Evolutionary conservation across 92 coral and sea anemone species (phyloP), one percentile per base, ranked within the genome.

Genomic region (Montipora capitata): DNA sequence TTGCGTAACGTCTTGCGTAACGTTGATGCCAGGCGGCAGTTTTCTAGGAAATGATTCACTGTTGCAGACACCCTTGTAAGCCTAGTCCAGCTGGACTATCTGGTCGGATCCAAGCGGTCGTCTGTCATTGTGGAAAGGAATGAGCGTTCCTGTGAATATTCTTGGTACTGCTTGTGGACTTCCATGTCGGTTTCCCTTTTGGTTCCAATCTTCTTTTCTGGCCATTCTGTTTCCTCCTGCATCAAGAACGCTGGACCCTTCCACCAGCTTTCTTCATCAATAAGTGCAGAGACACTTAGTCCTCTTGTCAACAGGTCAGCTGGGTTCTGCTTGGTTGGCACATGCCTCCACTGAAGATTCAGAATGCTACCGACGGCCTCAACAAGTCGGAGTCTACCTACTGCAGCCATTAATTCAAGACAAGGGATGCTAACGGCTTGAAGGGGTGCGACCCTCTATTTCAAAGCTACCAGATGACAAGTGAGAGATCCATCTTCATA

Each of bases 301-400:
- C 89, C 93, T 68, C 73, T 77, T 18, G 85, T 89, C 74, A 89
- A 58, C 17, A 79, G 82, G 76, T 92, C 91, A 5, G 95, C 93
- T 49, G 88, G 89, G 63, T 92, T 88, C 51, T 65, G 18, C 3
- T 85, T 72, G 15, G 85, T 81, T 14, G 86, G 85, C 7, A 91
- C 86, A 38, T 91, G 61, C 74, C 91, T 85, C 93, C 96, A 85
- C 86, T 85, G 12, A 6, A 40, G 6, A 18, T 64, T 27, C 18
- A 35, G 48, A 17, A 70, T 49, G 78, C 48, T 43, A 64, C 18
- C 6, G 18, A 13, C 74, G 88, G 88, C 41, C 41, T 44, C 49
- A 27, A 2, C 35, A 27, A 27, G 35, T 27, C 35, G 35, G 35
- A 27, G 35, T 27, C 35, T 2, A 27, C 35, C 35, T 27, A 27